Percentiles rank a stretch among this genome's conserved stretches.
phyloP scores from a whole-genome alignment of 2,797 vertebrate species.

The Nannoperca obscura region DNA sequence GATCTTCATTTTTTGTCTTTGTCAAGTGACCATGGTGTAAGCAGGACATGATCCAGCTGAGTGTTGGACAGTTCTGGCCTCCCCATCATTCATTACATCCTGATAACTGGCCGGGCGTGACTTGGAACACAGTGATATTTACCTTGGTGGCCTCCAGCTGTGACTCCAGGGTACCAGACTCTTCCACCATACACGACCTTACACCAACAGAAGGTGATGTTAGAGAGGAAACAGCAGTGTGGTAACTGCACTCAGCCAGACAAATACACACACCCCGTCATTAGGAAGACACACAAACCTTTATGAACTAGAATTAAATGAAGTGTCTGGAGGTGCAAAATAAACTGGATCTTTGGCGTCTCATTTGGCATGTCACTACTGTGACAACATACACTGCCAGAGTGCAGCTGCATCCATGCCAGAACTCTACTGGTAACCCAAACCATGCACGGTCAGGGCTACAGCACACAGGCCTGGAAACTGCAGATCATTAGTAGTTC shows the following conservation, averaged over 20 bases:
- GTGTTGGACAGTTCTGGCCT: too few relatives aligned
- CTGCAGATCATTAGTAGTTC: constrained; percentile 29
- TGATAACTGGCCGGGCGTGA: neutral
- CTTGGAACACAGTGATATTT: constrained; percentile 12
- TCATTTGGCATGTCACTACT: neutral
- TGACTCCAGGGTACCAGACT: constrained; percentile 96
- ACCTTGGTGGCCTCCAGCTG: constrained; percentile 99
- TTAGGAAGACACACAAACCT: neutral
- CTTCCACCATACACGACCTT: constrained; percentile 99
- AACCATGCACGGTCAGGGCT: constrained; percentile 74
- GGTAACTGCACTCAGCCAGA: constrained; percentile 16
- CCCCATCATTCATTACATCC: too few relatives aligned
- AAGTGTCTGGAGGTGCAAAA: neutral
- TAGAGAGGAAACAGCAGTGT: constrained; percentile 13
- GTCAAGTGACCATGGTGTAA: too few relatives aligned
- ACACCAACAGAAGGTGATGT: constrained; percentile 28
- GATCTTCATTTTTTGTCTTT: too few relatives aligned
- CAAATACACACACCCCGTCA: constrained; percentile 39
- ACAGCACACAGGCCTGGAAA: constrained; percentile 70
- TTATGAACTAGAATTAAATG: neutral
- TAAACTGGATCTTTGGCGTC: neutral
- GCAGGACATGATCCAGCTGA: too few relatives aligned
- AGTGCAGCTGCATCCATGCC: constrained; percentile 53
- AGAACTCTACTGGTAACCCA: constrained; percentile 63
- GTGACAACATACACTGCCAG: neutral